Base-by-base conservation (phyloP, 2,113 vertebrate genomes). In the Hypocryptadius cinnamomeus region DNA sequence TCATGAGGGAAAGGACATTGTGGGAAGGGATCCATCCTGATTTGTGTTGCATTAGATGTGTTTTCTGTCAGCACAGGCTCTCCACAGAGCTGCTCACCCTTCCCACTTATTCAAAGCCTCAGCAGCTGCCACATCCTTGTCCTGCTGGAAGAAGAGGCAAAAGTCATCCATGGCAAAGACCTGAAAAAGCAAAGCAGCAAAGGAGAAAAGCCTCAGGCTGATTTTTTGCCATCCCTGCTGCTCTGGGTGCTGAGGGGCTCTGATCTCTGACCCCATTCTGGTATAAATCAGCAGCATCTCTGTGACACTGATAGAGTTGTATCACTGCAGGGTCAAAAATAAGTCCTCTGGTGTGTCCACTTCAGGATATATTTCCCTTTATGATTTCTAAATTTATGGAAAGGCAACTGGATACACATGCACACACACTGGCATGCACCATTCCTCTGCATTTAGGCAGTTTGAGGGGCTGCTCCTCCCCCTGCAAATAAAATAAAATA, bases 101-200 rank as follows among this genome's bases (percentile, higher is more conserved):
- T 25, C 28, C 57, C 82, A 70, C 50, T 2, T 0, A 3, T 0
- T 1, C 7, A 11, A 48, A 72, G 19, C 53, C 61, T 74, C 86
- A 45, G 53, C 1, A 20, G 23, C 24, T 68, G 39, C 78, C 69
- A 74, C 70, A 35, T n/a, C 40, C 40, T 13, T 0, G 3, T 28
- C 44, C 51, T 65, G 9, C 39, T 42, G 44, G 28, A 82, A 79
- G 7, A 37, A 66, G 25, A 54, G 18, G 1, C 13, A 74, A 42
- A 64, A 45, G 6, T 3, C 17, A 76, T 31, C 22, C 8, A 2
- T 18, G 28, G 12, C 45, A 72, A 42, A 50, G 27, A 57, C 15
- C 13, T 25, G 40, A 79, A 82, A 73, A 2, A 87, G 35, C 48
- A 65, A 79, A 92, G 24, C 13, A 73, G 61, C 9, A 45, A 77